Percentiles rank a stretch among this genome's conserved stretches.
phyloP scores from a whole-genome alignment of 2,113 vertebrate genomes.

The Anser brachyrhynchus region DNA sequence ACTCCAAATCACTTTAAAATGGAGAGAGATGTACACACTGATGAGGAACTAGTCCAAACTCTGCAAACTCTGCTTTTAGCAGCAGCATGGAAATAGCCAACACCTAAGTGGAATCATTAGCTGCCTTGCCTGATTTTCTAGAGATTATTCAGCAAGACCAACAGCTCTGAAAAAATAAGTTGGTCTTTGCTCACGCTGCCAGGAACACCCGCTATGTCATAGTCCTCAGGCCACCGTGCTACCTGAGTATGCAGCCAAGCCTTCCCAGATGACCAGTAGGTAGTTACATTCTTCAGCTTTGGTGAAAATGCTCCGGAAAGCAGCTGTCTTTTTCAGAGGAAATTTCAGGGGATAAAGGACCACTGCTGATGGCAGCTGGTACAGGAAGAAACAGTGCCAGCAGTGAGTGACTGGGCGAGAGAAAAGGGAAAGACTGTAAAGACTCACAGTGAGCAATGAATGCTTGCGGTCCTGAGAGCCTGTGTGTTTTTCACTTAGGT shows the following conservation, averaged over 20 bases:
- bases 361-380: not conserved
- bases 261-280: not conserved
- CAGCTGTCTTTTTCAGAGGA: not conserved
- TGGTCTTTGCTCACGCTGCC: not conserved
- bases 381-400: not conserved
- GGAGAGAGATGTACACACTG: not conserved
- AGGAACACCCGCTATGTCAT: not conserved
- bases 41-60: not conserved
- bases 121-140: not conserved
- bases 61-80: not conserved
- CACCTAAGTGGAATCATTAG: not conserved
- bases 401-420: not conserved
- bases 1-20: not conserved
- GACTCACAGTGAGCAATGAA: not conserved
- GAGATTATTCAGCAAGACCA: not conserved
- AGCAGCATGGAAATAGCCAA: not conserved
- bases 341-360: not conserved
- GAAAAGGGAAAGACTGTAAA: not conserved
- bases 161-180: not conserved
- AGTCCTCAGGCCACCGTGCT: not conserved
- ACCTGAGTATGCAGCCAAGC: not conserved
- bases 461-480: not conserved
- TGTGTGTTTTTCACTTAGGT: not conserved
- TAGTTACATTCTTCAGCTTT: not conserved
- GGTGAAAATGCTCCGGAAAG: not conserved